Percentiles rank a stretch among this genome's conserved stretches.
These are phyloP conservation scores for Rhingia campestris DNA, from an alignment of 2,888 invertebrate species.

Conservation along the genomic window DNA sequence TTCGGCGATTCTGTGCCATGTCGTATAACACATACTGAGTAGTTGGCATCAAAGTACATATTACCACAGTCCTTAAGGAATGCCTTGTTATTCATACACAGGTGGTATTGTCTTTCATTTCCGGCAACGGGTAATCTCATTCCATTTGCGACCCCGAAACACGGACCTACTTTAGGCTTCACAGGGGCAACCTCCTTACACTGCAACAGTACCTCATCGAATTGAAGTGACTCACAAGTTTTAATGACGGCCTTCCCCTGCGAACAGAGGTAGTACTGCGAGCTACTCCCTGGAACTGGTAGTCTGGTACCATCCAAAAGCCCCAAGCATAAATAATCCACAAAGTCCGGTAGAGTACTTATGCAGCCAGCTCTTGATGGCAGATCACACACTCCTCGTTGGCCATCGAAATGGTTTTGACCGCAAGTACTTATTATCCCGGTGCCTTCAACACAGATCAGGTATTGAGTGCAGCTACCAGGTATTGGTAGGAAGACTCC, in stretches of 20 bases:
- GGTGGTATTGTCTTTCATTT: constrained; percentile 34
- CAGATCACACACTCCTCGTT: constrained; percentile 74
- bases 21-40: not conserved
- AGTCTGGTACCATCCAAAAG: constrained; percentile 77
- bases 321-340: constrained; percentile 74
- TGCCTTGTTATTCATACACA: constrained; percentile 54
- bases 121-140: constrained; percentile 22
- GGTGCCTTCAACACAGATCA: constrained; percentile 77
- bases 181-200: not conserved
- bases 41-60: constrained; percentile 33
- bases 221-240: constrained; percentile 22
- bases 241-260: not conserved
- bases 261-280: constrained; percentile 78
- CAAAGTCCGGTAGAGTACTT: not conserved
- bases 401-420: constrained; percentile 76
- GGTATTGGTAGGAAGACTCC: constrained; percentile 77
- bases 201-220: not conserved
- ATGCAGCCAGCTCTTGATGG: constrained; percentile 73
- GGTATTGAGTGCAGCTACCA: constrained; percentile 77
- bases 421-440: constrained; percentile 77
- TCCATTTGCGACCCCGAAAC: constrained; percentile 37
- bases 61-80: constrained; percentile 57
- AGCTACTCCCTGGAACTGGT: constrained; percentile 79
- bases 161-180: not conserved
- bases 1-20: not conserved